Evolutionary conservation across 2,113 vertebrate species (phyloP), one percentile per base, ranked within the genome.

Genomic region (Pitta sordida): DNA sequence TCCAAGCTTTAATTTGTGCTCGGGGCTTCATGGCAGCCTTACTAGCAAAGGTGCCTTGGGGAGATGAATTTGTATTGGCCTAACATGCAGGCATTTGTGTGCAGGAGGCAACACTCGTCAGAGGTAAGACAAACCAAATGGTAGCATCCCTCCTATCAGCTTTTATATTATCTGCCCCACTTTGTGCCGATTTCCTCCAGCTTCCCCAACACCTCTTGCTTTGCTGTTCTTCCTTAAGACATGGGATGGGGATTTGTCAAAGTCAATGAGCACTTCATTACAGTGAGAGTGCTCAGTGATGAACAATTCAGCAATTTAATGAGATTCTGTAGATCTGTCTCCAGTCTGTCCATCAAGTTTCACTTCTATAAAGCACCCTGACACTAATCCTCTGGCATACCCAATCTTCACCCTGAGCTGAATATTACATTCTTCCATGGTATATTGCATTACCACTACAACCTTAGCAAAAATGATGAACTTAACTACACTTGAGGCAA

Each of bases 221-320:
- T 97, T 96, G 96, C 97, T 97, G 96, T 97, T 98, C 97, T 97
- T 97, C 97, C 96, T 97, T 94, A 97, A 97, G 95, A 96, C 92
- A 93, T 78, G 94, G 97, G 97, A 98, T 96, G 95, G 96, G 97
- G 97, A 98, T 98, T 98, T 98, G 98, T 98, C 98, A 98, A 98
- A 98, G 98, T 98, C 98, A 98, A 98, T 98, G 98, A 98, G 97
- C 97, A 98, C 98, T 98, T 98, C 98, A 98, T 98, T 98, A 98
- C 97, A 98, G 97, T 91, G 97, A 98, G 97, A 97, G 97, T 94
- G 96, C 95, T 97, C 97, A 75, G 86, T 98, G 98, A 98, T 98
- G 98, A 98, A 98, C 98, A 98, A 98, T 98, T 98, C 98, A 97
- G 97, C 97, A 96, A 97, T 98, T 98, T 98, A 98, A 98, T 98